Evolutionary conservation across 1,140 invertebrate genomes (phyloP).

Genomic region (Drosophila ananassae): DNA sequence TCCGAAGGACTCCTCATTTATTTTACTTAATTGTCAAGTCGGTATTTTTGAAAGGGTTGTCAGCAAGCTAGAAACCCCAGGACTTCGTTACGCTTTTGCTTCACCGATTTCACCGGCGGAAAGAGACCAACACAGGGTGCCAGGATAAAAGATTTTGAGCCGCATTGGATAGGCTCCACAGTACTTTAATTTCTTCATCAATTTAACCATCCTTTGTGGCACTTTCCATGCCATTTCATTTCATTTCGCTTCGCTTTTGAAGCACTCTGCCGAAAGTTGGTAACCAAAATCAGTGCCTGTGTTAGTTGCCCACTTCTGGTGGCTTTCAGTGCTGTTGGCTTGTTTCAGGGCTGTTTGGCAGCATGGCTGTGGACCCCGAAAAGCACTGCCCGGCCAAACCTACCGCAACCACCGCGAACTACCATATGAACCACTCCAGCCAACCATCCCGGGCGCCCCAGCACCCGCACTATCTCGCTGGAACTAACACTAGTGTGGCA

Average conservation of each 20-base stretch:
- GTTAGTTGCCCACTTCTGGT: slow-evolving; percentile 46
- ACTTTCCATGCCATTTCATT: slow-evolving; percentile 48
- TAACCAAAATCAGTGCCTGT: slow-evolving; percentile 56
- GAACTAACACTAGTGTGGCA: slow-evolving; percentile 2
- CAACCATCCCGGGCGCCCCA: not conserved
- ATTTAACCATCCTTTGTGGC: slow-evolving; percentile 35
- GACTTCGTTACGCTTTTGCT: slow-evolving; percentile 48
- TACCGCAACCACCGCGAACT: slow-evolving; percentile 53
- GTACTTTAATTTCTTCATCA: slow-evolving; percentile 44
- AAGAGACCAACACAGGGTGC: slow-evolving; percentile 17
- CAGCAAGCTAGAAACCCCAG: slow-evolving; percentile 35
- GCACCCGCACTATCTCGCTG: slow-evolving; percentile 14
- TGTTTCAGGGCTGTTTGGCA: too few species aligned
- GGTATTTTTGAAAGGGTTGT: slow-evolving; percentile 75
- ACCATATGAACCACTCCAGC: slow-evolving; percentile 50
- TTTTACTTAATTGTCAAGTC: slow-evolving; percentile 82
- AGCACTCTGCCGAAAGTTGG: slow-evolving; percentile 38
- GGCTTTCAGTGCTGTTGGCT: slow-evolving; percentile 46
- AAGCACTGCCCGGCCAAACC: slow-evolving; percentile 51
- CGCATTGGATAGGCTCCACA: slow-evolving; percentile 3
- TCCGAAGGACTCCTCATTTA: slow-evolving; percentile 71
- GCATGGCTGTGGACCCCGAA: slow-evolving; percentile 17
- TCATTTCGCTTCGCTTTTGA: slow-evolving; percentile 7
- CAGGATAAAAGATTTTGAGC: slow-evolving; percentile 2
- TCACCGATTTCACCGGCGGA: slow-evolving; percentile 19